These are phyloP conservation scores for Sciurus niger DNA, from an alignment of 2,113 vertebrate genomes.

Conservation along the genomic window DNA sequence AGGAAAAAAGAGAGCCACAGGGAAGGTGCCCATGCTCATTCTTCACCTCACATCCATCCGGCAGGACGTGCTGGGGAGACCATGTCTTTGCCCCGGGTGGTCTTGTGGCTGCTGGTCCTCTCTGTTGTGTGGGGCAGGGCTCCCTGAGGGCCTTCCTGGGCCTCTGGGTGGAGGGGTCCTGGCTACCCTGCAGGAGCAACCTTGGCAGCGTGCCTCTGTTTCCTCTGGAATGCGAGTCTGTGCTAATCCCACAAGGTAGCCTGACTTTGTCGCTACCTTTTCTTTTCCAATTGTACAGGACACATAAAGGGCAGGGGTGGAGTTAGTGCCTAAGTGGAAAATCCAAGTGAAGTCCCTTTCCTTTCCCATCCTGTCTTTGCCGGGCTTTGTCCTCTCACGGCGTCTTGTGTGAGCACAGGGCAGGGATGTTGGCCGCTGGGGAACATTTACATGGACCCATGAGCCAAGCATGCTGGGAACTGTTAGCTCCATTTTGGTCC, in stretches of 20 bases:
- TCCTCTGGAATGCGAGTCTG: not conserved
- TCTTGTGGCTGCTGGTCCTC: accelerated
- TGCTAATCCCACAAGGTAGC: not conserved
- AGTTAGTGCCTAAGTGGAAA: not conserved
- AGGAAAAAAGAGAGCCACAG: not conserved
- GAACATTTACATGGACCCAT: not conserved
- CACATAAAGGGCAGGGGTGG: not conserved
- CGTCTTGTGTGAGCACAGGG: accelerated
- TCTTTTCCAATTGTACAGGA: not conserved
- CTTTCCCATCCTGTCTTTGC: not conserved
- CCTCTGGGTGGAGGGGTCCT: not conserved
- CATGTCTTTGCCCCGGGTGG: not conserved
- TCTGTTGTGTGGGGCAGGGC: not conserved
- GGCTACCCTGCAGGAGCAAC: not conserved
- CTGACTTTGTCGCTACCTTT: not conserved
- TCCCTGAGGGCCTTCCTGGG: not conserved
- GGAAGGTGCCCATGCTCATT: not conserved
- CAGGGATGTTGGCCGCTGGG: not conserved
- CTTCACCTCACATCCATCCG: not conserved
- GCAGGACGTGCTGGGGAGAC: not conserved
- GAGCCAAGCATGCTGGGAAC: not conserved
- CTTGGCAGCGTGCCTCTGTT: not conserved
- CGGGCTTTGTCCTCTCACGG: not conserved
- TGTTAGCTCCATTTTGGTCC: not conserved
- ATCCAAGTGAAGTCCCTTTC: not conserved